phyloP scores from a whole-genome alignment of 1,140 invertebrate species.

The Pogonomyrmex californicus region DNA sequence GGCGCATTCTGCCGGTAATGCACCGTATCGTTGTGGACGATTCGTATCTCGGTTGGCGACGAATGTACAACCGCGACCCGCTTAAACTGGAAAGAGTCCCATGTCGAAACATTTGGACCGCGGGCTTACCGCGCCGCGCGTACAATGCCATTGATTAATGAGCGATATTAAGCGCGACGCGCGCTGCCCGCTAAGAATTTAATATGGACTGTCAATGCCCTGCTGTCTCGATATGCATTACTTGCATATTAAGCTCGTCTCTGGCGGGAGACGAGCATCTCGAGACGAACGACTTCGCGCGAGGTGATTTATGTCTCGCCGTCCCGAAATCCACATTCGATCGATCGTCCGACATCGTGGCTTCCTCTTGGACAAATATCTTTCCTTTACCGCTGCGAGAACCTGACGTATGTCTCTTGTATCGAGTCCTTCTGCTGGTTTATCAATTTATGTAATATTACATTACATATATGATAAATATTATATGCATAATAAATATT shows the following conservation, averaged over 20 bases:
- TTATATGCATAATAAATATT: no score
- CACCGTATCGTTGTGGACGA: conserved; percentile 40
- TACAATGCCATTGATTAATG: conserved; percentile 79
- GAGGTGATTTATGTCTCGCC: conserved; percentile 34
- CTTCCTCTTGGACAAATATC: conserved; percentile 7
- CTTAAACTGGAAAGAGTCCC: conserved; percentile 42
- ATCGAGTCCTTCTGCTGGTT: background rate
- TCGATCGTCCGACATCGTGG: conserved; percentile 41
- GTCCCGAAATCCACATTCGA: conserved; percentile 34
- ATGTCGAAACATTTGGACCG: conserved; percentile 78
- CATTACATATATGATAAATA: no score
- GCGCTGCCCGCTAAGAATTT: conserved; percentile 78
- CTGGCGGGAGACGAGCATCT: conserved; percentile 64
- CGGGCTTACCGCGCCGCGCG: conserved; percentile 61
- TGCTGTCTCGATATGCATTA: conserved; percentile 74
- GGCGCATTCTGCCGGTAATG: conserved; percentile 69
- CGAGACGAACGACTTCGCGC: conserved; percentile 53
- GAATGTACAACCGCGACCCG: conserved; percentile 30
- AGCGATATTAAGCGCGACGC: conserved; percentile 75
- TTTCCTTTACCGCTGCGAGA: conserved; percentile 1
- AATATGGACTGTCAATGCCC: conserved; percentile 75
- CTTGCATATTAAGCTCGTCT: conserved; percentile 77
- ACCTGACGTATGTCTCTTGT: background rate
- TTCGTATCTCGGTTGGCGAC: conserved; percentile 42
- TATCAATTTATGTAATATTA: conserved; percentile 1